These are phyloP conservation scores for Leptoclinus maculatus DNA, from an alignment of 2,797 vertebrate genomes.

Conservation along the genomic window DNA sequence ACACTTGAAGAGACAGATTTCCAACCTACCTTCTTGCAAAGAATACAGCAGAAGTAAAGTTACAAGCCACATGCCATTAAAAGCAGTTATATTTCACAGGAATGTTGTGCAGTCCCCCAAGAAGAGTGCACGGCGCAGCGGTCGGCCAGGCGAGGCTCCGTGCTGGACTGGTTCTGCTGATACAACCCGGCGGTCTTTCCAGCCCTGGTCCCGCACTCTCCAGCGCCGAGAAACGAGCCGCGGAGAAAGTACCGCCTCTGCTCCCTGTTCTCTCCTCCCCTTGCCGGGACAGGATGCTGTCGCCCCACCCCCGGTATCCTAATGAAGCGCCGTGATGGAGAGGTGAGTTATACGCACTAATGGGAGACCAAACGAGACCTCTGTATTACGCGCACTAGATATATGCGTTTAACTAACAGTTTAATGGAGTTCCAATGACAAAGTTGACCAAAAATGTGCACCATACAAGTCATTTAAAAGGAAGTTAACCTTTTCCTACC, in stretches of 20 bases:
- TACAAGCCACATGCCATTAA: constrained; percentile 99
- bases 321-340: constrained; percentile 77
- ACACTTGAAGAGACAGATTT: constrained; percentile 32
- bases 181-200: constrained; percentile 87
- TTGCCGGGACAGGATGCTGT: constrained; percentile 81
- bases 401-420: constrained; percentile 4
- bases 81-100: constrained; percentile 93
- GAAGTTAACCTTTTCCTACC: too few species aligned
- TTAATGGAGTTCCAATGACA: neutral
- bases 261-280: constrained; percentile 82
- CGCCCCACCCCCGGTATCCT: constrained; percentile 83
- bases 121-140: constrained; percentile 86
- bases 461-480: constrained; percentile 4
- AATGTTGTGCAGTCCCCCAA: constrained; percentile 90
- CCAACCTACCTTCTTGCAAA: constrained; percentile 93
- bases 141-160: constrained; percentile 88
- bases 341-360: constrained; percentile 65
- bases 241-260: constrained; percentile 85
- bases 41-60: constrained; percentile 99
- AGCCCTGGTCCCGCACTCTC: constrained; percentile 87
- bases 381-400: constrained; percentile 44
- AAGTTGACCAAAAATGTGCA: neutral
- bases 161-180: constrained; percentile 85
- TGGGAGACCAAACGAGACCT: constrained; percentile 24
- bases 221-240: constrained; percentile 82